Percentiles rank a stretch among this genome's conserved stretches.
Evolutionary conservation across 2,113 vertebrate genomes (phyloP).

Genomic region (Andinoacara biseriatus): DNA sequence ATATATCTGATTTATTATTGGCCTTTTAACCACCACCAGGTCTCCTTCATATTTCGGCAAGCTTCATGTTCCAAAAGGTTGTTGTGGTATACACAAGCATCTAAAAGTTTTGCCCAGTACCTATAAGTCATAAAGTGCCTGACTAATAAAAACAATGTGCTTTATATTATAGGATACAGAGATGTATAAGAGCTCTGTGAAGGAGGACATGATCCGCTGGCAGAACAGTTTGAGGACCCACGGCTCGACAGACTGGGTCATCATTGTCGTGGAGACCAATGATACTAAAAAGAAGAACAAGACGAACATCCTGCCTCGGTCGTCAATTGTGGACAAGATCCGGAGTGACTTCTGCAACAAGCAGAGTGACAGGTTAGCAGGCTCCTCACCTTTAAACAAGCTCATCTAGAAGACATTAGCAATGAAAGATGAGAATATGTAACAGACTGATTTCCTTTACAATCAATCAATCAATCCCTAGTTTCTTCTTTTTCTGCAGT

Average conservation of each 20-base stretch:
- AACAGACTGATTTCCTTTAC: neutral
- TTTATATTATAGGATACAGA: conserved; percentile 88
- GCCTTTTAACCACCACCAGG: neutral
- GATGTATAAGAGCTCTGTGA: conserved; percentile 91
- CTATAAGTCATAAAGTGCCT: neutral
- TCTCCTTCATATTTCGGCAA: neutral
- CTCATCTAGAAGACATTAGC: neutral
- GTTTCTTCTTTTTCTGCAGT: neutral
- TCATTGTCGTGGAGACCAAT: conserved; percentile 92
- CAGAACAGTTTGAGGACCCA: conserved; percentile 89
- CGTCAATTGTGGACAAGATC: conserved; percentile 98
- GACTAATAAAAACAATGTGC: neutral
- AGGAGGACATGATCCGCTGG: conserved; percentile 97
- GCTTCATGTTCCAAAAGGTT: too few relatives aligned
- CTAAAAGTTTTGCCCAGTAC: neutral
- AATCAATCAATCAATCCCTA: neutral
- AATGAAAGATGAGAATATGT: neutral
- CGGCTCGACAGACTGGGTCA: conserved; percentile 91
- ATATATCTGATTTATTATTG: neutral
- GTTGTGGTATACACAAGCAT: neutral
- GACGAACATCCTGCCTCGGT: conserved; percentile 95
- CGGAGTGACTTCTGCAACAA: conserved; percentile 99
- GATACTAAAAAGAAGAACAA: conserved; percentile 99
- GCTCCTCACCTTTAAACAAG: neutral
- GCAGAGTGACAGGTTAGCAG: conserved; percentile 93